These are phyloP conservation scores for Cataglyphis albicans DNA, from an alignment of 2,888 invertebrate genomes.

Conservation along the genomic window DNA sequence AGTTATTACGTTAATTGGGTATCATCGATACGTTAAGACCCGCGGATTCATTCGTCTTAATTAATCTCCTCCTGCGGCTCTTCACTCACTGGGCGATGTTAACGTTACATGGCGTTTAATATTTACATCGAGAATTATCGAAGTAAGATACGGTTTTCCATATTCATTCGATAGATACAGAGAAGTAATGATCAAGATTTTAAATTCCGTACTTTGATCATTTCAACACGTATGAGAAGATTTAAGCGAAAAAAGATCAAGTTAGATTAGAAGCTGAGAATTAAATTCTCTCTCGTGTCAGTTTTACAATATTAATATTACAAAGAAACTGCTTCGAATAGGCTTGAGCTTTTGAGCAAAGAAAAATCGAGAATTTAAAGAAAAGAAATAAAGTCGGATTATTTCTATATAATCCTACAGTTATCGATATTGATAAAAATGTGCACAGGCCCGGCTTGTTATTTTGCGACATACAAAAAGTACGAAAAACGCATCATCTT, in stretches of 20 bases:
- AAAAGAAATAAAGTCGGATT: conserved; percentile 1
- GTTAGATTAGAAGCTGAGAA: conserved; percentile 27
- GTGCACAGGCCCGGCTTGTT: conserved; percentile 71
- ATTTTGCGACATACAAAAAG: conserved; percentile 38
- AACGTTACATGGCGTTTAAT: conserved; percentile 83
- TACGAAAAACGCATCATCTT: conserved; percentile 14
- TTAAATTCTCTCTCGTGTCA: background rate
- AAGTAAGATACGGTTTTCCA: conserved; percentile 80
- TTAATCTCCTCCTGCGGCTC: conserved; percentile 45
- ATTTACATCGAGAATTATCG: conserved; percentile 85
- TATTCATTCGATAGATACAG: conserved; percentile 79
- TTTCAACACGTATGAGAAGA: conserved; percentile 1
- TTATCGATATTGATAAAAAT: conserved; percentile 43
- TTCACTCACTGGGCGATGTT: conserved; percentile 74
- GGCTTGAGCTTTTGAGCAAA: conserved; percentile 30
- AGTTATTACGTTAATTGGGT: conserved; percentile 85
- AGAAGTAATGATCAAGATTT: conserved; percentile 75
- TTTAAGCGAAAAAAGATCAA: background rate
- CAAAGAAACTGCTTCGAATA: conserved; percentile 8
- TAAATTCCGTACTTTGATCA: conserved; percentile 63
- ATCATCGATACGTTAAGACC: conserved; percentile 72
- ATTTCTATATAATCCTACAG: background rate
- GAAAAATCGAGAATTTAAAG: conserved; percentile 14
- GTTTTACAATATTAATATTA: conserved; percentile 28
- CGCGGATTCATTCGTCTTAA: conserved; percentile 59